phyloP scores from a whole-genome alignment of 92 coral and sea anemone genomes.

The Phenganax marumi region DNA sequence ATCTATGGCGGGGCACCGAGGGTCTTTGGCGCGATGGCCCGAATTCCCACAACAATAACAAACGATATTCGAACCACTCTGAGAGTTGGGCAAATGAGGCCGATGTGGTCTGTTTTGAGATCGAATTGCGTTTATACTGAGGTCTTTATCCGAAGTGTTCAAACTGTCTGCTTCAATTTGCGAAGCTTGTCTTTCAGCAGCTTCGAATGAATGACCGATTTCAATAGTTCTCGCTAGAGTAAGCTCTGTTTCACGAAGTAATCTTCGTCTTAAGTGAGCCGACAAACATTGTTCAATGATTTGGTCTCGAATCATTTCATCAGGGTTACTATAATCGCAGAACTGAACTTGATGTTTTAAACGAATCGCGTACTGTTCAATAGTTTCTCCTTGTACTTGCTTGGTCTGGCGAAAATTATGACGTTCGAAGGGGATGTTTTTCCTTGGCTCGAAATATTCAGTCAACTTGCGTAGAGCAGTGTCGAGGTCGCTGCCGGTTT shows the following conservation, averaged over 20 bases:
- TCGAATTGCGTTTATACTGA: not conserved
- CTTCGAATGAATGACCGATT: constrained; percentile 38
- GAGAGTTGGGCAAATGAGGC: not conserved
- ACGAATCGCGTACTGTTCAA: constrained; percentile 51
- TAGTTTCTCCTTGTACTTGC: constrained; percentile 45
- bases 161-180: constrained; percentile 40
- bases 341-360: constrained; percentile 42
- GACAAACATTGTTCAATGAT: constrained; percentile 56
- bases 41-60: constrained; percentile 45
- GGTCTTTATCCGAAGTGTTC: not conserved
- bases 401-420: constrained; percentile 51
- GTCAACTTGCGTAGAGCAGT: constrained; percentile 51
- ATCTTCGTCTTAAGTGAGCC: constrained; percentile 38
- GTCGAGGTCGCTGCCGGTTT: constrained; percentile 56
- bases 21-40: constrained; percentile 48
- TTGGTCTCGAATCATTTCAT: constrained; percentile 56
- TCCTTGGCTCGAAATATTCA: constrained; percentile 52
- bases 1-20: constrained; percentile 36
- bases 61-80: constrained; percentile 1
- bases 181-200: constrained; percentile 37
- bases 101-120: not conserved
- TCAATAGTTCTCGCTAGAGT: constrained; percentile 42
- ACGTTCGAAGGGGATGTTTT: constrained; percentile 43
- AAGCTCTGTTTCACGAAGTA: constrained; percentile 50
- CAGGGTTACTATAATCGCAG: constrained; percentile 46